Percentiles rank a stretch among this genome's conserved stretches.
phyloP scores from a whole-genome alignment of 2,113 vertebrate genomes.

The Xenotilapia caudafasciata region DNA sequence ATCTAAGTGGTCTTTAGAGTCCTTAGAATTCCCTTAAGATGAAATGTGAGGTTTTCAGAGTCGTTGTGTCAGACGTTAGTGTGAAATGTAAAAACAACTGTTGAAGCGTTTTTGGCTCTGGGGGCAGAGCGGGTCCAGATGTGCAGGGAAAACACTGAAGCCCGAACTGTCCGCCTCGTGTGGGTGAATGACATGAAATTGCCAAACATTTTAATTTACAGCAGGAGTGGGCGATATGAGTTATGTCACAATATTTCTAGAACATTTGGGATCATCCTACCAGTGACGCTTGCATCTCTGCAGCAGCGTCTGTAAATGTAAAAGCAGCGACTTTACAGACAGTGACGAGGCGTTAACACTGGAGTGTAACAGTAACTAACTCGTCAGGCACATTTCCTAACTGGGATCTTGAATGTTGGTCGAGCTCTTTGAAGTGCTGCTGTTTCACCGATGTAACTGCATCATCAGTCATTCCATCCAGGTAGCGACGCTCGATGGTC shows the following conservation, averaged over 20 bases:
- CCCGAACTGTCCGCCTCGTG: not conserved
- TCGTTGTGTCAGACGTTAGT: not conserved
- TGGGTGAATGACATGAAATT: not conserved
- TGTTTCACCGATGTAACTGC: not conserved
- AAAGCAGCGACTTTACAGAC: not conserved
- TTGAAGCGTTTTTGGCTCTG: not conserved
- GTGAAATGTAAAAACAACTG: not conserved
- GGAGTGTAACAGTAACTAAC: not conserved
- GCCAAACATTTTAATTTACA: not conserved
- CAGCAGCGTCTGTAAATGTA: not conserved
- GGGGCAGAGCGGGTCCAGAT: not conserved
- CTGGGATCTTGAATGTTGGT: not conserved
- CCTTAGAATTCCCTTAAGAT: not conserved
- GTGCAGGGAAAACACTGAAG: not conserved
- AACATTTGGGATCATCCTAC: not conserved
- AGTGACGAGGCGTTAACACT: not conserved
- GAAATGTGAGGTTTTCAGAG: not conserved
- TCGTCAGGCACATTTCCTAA: not conserved
- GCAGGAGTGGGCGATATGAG: not conserved
- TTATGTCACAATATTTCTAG: not conserved
- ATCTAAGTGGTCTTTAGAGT: accelerated
- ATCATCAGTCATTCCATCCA: not conserved
- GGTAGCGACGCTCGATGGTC: accelerated
- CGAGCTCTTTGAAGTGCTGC: too few species aligned
- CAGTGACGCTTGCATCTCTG: not conserved